A percentile compares a stretch with the other conserved stretches of the same genome.
phyloP scores from a whole-genome alignment of 2,113 vertebrate species.

The Paramisgurnus dabryanus region DNA sequence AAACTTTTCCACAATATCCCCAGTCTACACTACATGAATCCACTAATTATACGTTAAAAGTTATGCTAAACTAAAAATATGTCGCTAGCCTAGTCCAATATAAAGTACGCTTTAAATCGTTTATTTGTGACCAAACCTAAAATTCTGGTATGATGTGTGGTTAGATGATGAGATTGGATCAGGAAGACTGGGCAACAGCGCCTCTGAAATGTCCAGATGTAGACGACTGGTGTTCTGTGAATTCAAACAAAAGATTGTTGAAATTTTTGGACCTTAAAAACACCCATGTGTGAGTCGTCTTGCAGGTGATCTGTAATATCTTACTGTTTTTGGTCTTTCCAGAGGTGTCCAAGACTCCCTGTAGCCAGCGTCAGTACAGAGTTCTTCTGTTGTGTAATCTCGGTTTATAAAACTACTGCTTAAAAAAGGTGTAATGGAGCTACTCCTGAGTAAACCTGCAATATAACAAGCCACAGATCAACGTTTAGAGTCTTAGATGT shows the following conservation, averaged over 20 bases:
- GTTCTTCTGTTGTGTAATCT: conserved; percentile 45
- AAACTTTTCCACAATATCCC: no score
- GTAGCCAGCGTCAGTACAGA: conserved; percentile 42
- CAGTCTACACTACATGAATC: no score
- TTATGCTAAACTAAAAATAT: not conserved
- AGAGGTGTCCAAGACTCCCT: conserved; percentile 47
- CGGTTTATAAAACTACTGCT: conserved; percentile 25
- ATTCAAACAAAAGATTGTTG: not conserved
- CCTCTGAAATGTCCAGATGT: conserved; percentile 16
- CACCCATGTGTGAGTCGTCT: not conserved
- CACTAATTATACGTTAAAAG: not conserved
- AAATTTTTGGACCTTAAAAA: not conserved
- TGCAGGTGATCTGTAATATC: conserved; percentile 18
- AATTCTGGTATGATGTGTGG: conserved; percentile 12
- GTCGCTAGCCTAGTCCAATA: not conserved
- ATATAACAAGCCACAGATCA: not conserved
- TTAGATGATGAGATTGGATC: not conserved
- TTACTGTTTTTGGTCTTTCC: conserved; percentile 68
- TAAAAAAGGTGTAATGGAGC: not conserved
- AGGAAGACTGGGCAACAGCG: conserved; percentile 10
- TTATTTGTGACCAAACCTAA: conserved; percentile 20
- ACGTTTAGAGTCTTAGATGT: not conserved
- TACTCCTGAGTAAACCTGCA: conserved; percentile 15
- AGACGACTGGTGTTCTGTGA: conserved; percentile 16
- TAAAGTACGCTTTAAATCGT: not conserved